A percentile compares a stretch with the other conserved stretches of the same genome.
Evolutionary conservation across 2,113 vertebrate species (phyloP).

Genomic region (Solea senegalensis): DNA sequence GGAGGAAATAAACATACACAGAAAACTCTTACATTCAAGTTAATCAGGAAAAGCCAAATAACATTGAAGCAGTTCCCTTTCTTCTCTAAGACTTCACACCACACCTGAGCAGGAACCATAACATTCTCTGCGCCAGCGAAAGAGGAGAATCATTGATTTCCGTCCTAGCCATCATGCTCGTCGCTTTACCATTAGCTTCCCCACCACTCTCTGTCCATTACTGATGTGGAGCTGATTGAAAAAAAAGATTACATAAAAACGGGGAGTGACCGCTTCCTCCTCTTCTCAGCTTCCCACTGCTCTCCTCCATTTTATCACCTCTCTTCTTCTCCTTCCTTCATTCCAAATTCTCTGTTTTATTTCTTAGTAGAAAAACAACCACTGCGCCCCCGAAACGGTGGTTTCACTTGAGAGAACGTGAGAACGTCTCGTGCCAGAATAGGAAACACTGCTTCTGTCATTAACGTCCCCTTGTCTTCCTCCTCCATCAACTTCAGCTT

Average conservation of each 20-base stretch:
- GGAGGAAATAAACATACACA: background rate
- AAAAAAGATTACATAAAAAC: conserved; percentile 13
- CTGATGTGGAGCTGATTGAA: conserved; percentile 16
- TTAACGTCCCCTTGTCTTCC: conserved; percentile 3
- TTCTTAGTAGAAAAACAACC: background rate
- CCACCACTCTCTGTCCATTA: conserved; percentile 49
- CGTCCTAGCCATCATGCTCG: conserved; percentile 13
- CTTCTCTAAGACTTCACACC: background rate
- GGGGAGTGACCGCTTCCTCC: conserved; percentile 21
- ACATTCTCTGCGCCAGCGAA: background rate
- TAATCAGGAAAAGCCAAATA: conserved; percentile 1
- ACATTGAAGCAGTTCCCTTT: background rate
- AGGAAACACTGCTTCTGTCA: background rate
- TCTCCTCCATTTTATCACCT: conserved; percentile 10
- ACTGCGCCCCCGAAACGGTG: too few relatives aligned
- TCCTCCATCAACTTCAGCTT: conserved; percentile 13
- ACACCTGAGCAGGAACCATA: background rate
- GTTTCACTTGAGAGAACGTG: too few relatives aligned
- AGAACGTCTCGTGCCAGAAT: too few relatives aligned
- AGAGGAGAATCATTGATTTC: conserved; percentile 41
- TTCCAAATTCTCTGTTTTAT: background rate
- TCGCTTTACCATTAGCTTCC: conserved; percentile 46
- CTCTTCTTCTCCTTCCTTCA: background rate
- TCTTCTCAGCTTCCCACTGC: background rate
- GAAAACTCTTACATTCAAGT: too few relatives aligned